Evolutionary conservation across 35 echinoderm and acorn worm species (phyloP), one percentile per base, ranked within the genome.

Genomic region (Ptychodera flava): DNA sequence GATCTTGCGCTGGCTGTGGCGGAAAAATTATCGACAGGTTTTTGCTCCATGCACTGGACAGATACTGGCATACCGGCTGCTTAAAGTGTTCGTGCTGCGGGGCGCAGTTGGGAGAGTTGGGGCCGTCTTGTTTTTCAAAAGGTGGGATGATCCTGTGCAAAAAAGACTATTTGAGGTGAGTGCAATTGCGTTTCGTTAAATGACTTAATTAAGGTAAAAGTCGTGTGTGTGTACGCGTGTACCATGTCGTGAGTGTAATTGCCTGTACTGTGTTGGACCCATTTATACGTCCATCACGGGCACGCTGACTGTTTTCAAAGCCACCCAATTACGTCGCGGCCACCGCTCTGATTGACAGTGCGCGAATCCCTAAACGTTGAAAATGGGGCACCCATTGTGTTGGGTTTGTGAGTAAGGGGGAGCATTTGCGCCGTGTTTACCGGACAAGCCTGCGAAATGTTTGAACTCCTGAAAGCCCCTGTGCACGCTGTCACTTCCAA

Each of bases 151-250:
- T 97, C 37, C 82, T 97, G 52, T 97, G 95, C 88, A 97, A 94
- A 86, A 97, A 94, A 88, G 95, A 97, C 80, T 97, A 97, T 88
- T 88, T 97, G 78, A 97, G 92, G 95, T 97, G 38, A 97, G 94
- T 81, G 27, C 15, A 82, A 82, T 34, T 27, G 16, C 45, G 22
- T 64, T 64, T 64, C 22, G 6, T 22, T 64, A 12, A 64, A 64
- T 64, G 45, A 64, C 45, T 64, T 64, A 64, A 64, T 64, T 64
- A 64, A 64, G 6, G 45, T 64, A 64, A 64, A 64, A 64, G 45
- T 64, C 45, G 45, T 64, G 45, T 22, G 45, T 6, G 6, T 64
- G 45, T 64, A 64, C 45, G 45, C 45, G 45, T 64, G 45, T 64
- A 12, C 6, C 6, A 12, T 64, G 45, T 64, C 45, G 6, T 6